Base-by-base conservation (phyloP, 2,113 vertebrate species). In the Elachura formosa region DNA sequence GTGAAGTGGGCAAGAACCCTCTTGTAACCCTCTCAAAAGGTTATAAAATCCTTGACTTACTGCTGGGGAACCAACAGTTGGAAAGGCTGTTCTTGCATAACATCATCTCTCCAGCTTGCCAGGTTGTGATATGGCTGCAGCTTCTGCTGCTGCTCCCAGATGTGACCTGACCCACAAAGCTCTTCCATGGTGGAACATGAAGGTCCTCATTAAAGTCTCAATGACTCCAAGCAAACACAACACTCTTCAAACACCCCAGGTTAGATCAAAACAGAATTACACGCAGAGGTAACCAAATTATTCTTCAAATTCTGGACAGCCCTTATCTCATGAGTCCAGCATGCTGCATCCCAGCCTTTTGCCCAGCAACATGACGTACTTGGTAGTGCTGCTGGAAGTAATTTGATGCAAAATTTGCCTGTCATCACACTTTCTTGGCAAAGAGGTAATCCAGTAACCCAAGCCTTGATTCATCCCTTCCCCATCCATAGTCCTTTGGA, bases 171-270 rank as follows among this genome's bases (percentile, higher is more conserved):
- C 40, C 40, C 54, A 55, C 1, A 2, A 83, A 84, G n/a, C 40
- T 38, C 21, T 40, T 56, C 80, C 69, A 51, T 2, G 43, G 6
- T 4, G 20, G 41, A 75, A 61, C 26, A 29, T 0, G 0, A 3
- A 36, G 61, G 51, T 55, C 34, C 61, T 51, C 0, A 0, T 28
- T 43, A 43, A 64, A 83, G 66, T 52, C 71, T 84, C 16, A 13
- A 46, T 3, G 34, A 63, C 23, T 45, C 62, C 49, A 52, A 69
- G 66, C 25, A 87, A 68, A 24, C 0, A 2, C 26, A 48, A 36
- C 0, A 3, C n/a, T 82, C 36, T 45, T 90, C 74, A 82, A 79
- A 93, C 26, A 38, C 11, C 9, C 14, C 36, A 43, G 20, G 8
- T 73, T 25, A 63, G 6, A 55, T 28, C 15, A 63, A 78, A 67